phyloP scores from a whole-genome alignment of 2,797 vertebrate genomes.

The Tenualosa thibaudeaui region DNA sequence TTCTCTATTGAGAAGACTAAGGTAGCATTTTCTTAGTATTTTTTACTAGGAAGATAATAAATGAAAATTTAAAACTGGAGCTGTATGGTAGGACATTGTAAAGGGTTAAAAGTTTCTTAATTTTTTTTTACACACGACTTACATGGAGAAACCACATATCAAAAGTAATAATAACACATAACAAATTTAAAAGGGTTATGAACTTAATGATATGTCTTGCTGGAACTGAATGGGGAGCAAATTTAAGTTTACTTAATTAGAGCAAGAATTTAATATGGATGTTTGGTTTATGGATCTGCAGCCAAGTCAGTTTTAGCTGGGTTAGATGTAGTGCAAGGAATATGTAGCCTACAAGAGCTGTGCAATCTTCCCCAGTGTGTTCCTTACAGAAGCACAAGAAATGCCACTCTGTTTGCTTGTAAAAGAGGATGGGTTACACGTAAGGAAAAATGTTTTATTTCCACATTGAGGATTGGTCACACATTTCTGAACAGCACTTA shows the following conservation, averaged over 20 bases:
- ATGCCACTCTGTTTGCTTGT: background rate
- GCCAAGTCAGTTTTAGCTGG: background rate
- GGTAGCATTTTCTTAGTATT: too few species aligned
- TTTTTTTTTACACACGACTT: too few species aligned
- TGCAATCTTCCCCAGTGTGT: background rate
- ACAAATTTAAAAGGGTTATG: too few species aligned
- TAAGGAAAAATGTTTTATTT: background rate
- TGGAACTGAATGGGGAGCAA: background rate
- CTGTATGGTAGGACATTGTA: too few species aligned
- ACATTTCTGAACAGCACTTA: background rate
- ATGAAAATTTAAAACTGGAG: too few species aligned
- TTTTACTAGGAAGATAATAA: too few species aligned
- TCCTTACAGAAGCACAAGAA: background rate
- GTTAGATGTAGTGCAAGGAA: background rate
- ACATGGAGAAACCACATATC: too few species aligned
- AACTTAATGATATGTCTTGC: background rate
- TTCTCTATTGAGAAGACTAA: too few species aligned
- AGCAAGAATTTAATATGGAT: background rate
- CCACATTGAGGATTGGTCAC: background rate
- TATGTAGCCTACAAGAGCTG: background rate
- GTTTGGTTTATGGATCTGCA: slow-evolving; percentile 2
- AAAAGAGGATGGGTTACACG: background rate
- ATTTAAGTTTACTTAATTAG: background rate
- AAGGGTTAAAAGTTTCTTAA: too few species aligned
- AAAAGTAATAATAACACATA: too few species aligned